Evolutionary conservation across 2,113 vertebrate genomes (phyloP).

Genomic region (Lophochroa leadbeateri): DNA sequence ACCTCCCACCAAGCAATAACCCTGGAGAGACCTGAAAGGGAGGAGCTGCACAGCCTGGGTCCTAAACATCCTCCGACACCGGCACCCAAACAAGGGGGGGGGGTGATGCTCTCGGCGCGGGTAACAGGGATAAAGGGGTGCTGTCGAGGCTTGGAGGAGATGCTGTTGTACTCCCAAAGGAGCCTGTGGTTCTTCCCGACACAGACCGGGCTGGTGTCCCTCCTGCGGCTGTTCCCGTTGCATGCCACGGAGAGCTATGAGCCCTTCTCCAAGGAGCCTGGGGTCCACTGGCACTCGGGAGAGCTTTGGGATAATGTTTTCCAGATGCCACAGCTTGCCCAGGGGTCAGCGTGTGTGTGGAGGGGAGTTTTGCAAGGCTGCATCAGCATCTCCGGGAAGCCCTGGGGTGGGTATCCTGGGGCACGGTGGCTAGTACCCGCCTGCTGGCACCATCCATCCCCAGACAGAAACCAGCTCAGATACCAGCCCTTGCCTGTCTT

Average conservation of each 20-base stretch:
- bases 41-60: slow-evolving; percentile 59
- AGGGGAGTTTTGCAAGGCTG: neutral
- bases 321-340: neutral
- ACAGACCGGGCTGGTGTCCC: neutral
- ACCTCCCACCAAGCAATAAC: slow-evolving; percentile 68
- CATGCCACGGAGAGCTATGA: accelerated
- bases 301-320: neutral
- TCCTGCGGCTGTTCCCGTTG: accelerated
- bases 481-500: neutral
- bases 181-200: neutral
- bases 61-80: slow-evolving; percentile 64
- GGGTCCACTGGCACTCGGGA: neutral
- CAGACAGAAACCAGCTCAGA: neutral
- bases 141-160: accelerated
- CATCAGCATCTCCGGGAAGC: neutral
- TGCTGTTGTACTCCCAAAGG: neutral
- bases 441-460: neutral
- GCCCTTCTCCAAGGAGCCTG: neutral
- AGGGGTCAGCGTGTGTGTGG: neutral
- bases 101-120: neutral
- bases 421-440: accelerated
- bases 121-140: neutral
- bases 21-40: slow-evolving; percentile 60
- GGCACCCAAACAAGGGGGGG: neutral
- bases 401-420: neutral